These are phyloP conservation scores for Microcebus lehilahytsara DNA, from an alignment of 2,113 vertebrate species.

Conservation along the genomic window DNA sequence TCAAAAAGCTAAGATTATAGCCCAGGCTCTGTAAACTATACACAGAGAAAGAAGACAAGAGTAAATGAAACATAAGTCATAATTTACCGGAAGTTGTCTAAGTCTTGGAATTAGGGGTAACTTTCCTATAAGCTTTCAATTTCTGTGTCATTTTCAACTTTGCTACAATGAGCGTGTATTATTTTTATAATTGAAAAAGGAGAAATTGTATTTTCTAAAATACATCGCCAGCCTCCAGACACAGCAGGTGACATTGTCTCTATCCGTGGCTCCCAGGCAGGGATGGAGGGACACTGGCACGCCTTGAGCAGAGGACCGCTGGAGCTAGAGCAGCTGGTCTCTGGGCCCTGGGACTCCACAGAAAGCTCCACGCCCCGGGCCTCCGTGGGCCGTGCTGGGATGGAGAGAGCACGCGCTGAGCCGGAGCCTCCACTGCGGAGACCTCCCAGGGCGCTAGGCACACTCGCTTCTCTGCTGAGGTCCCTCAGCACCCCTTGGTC, in stretches of 20 bases:
- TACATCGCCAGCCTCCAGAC: neutral
- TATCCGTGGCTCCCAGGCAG: neutral
- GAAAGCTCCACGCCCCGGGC: neutral
- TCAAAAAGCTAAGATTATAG: neutral
- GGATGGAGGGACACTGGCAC: neutral
- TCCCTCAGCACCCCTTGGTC: neutral
- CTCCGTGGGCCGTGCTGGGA: fast-evolving
- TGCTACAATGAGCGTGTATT: neutral
- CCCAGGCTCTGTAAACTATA: neutral
- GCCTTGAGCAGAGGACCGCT: too few species aligned
- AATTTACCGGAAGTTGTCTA: neutral
- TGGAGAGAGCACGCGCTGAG: neutral
- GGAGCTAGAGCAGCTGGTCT: neutral
- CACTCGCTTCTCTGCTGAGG: neutral
- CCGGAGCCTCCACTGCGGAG: neutral
- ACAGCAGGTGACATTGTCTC: neutral
- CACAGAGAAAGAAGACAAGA: neutral
- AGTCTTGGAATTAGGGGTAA: neutral
- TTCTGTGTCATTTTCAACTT: neutral
- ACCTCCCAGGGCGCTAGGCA: too few species aligned
- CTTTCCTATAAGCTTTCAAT: neutral
- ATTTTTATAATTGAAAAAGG: neutral
- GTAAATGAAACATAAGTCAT: neutral
- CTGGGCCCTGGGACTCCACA: neutral
- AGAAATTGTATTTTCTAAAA: neutral